A percentile compares a stretch with the other conserved stretches of the same genome.
Conservation (phyloP, 2,888 invertebrate species). For the Spodoptera littoralis region DNA sequence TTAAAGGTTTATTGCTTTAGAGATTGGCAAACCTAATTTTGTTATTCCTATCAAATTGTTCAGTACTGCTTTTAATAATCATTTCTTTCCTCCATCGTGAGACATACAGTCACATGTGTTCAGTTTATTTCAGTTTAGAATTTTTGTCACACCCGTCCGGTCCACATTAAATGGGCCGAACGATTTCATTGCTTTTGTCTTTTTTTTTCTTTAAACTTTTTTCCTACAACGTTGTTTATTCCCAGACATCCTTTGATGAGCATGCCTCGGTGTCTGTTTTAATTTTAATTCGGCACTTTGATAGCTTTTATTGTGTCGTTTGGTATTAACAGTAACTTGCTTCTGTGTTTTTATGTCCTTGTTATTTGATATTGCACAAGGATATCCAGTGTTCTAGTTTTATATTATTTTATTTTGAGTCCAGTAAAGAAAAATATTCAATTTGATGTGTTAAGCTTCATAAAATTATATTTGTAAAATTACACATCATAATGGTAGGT, state of each 20-base stretch:
- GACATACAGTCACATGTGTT: constrained; percentile 85
- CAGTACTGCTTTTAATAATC: constrained; percentile 42
- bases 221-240: constrained; percentile 71
- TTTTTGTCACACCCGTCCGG: constrained; percentile 88
- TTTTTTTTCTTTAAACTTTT: constrained; percentile 65
- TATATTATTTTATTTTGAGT: constrained; percentile 8
- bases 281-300: constrained; percentile 73
- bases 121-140: constrained; percentile 86
- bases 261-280: constrained; percentile 69
- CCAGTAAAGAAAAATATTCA: not conserved
- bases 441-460: not conserved
- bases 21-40: not conserved
- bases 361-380: constrained; percentile 35
- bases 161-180: constrained; percentile 87
- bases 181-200: constrained; percentile 80
- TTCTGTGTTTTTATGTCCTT: constrained; percentile 28
- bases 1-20: not conserved
- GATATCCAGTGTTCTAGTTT: constrained; percentile 19
- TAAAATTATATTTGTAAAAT: too few species aligned
- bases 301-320: constrained; percentile 63
- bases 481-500: too few species aligned
- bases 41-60: not conserved
- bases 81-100: constrained; percentile 52
- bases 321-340: constrained; percentile 29
- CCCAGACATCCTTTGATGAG: constrained; percentile 85